Percentiles rank a stretch among this genome's conserved stretches.
These are phyloP conservation scores for Chrysodeixis includens DNA, from an alignment of 2,888 invertebrate species.

Conservation along the genomic window DNA sequence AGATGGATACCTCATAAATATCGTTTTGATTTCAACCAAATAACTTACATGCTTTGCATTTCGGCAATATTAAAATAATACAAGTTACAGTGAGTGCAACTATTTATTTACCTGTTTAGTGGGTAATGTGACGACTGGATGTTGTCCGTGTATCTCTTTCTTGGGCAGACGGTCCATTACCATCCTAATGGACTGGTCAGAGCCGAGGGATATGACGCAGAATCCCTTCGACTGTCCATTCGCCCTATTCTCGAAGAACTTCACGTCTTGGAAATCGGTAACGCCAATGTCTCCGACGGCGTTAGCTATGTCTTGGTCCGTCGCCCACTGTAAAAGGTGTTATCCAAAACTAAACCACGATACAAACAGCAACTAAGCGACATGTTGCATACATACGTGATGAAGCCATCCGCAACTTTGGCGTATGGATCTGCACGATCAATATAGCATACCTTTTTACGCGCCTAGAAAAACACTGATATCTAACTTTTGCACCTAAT, in stretches of 20 bases:
- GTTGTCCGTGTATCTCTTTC: slow-evolving; percentile 98
- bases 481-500: slow-evolving; percentile 35
- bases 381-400: slow-evolving; percentile 56
- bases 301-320: slow-evolving; percentile 98
- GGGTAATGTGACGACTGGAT: slow-evolving; percentile 97
- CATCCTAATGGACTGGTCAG: slow-evolving; percentile 96
- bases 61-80: neutral
- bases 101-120: slow-evolving; percentile 93
- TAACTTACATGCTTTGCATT: neutral
- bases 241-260: slow-evolving; percentile 99
- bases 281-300: slow-evolving; percentile 96
- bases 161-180: slow-evolving; percentile 98
- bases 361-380: slow-evolving; percentile 54
- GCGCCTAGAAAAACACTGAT: slow-evolving; percentile 37
- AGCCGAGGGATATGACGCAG: slow-evolving; percentile 98
- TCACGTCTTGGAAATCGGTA: slow-evolving; percentile 98
- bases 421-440: slow-evolving; percentile 46
- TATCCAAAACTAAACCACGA: slow-evolving; percentile 78
- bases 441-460: slow-evolving; percentile 64
- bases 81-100: neutral
- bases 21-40: no score
- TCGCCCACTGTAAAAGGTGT: slow-evolving; percentile 96
- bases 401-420: slow-evolving; percentile 51
- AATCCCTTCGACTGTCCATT: slow-evolving; percentile 99
- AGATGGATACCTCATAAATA: no score